A percentile compares a stretch with the other conserved stretches of the same genome.
phyloP scores from a whole-genome alignment of 2,888 invertebrate species.

The Tetanocera ferruginea region DNA sequence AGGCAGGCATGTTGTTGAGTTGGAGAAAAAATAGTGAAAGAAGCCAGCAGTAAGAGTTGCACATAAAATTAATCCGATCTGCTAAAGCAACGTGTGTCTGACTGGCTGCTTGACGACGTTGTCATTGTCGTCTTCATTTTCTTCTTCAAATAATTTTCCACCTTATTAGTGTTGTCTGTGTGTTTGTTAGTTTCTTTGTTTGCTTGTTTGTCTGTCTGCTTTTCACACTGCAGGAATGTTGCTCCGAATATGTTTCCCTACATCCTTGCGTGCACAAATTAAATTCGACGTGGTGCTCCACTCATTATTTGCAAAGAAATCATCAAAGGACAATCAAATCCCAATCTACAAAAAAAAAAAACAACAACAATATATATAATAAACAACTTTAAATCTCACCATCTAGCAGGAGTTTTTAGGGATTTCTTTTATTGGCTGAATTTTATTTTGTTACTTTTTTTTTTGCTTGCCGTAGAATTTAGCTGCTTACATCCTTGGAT shows the following conservation, averaged over 20 bases:
- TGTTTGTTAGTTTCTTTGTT: neutral
- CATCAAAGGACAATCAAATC: slow-evolving; percentile 26
- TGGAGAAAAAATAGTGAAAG: neutral
- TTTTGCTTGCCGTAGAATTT: neutral
- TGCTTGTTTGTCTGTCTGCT: neutral
- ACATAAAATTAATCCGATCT: slow-evolving; percentile 64
- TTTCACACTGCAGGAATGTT: neutral
- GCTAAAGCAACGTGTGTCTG: slow-evolving; percentile 60
- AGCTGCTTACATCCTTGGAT: neutral
- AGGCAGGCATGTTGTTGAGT: neutral
- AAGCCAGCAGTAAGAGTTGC: slow-evolving; percentile 36
- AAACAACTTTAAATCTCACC: slow-evolving; percentile 28
- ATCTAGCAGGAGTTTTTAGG: slow-evolving; percentile 6
- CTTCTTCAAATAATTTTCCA: slow-evolving; percentile 10
- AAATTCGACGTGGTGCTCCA: slow-evolving; percentile 12
- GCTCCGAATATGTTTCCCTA: neutral
- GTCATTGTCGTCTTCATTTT: neutral
- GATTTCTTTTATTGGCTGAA: slow-evolving; percentile 23
- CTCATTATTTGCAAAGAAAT: neutral
- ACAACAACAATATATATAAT: neutral
- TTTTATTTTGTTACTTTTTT: neutral
- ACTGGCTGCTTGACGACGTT: slow-evolving; percentile 47
- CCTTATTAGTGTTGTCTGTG: neutral
- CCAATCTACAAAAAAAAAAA: neutral
- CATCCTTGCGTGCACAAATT: slow-evolving; percentile 1